phyloP scores from a whole-genome alignment of 1,140 invertebrate species.

The Drosophila pseudoobscura region DNA sequence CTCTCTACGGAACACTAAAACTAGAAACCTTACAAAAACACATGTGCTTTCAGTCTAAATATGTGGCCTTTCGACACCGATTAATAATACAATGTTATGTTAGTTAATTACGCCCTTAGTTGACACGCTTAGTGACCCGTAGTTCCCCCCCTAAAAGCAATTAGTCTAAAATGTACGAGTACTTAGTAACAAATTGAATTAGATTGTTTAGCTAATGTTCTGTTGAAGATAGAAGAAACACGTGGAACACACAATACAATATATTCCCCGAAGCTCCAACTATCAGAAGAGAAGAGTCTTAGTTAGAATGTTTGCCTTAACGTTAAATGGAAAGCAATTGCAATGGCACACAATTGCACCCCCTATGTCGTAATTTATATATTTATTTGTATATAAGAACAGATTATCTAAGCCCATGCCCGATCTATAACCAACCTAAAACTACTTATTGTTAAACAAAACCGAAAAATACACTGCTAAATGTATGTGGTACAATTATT shows the following conservation, averaged over 20 bases:
- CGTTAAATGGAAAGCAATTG: conserved; percentile 29
- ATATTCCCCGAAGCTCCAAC: neutral
- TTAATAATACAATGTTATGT: conserved; percentile 51
- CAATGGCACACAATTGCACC: no score
- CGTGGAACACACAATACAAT: neutral
- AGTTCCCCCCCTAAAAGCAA: neutral
- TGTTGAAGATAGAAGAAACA: neutral
- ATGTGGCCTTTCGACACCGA: conserved; percentile 76
- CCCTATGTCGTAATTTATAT: conserved; percentile 47
- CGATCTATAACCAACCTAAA: conserved; percentile 38
- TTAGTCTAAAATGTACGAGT: conserved; percentile 27
- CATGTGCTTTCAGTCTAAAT: conserved; percentile 61
- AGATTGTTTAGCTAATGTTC: conserved; percentile 43
- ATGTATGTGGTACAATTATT: conserved; percentile 23
- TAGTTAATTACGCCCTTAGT: conserved; percentile 32
- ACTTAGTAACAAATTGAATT: conserved; percentile 51
- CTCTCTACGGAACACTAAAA: conserved; percentile 20
- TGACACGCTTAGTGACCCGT: conserved; percentile 32
- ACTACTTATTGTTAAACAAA: conserved; percentile 60
- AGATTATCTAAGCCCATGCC: conserved; percentile 1
- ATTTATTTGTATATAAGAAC: conserved; percentile 73
- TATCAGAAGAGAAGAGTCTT: conserved; percentile 12
- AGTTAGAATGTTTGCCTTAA: conserved; percentile 52
- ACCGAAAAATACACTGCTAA: conserved; percentile 43
- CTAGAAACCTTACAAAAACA: conserved; percentile 27